phyloP scores from a whole-genome alignment of 2,888 invertebrate genomes.

The Aelia acuminata region DNA sequence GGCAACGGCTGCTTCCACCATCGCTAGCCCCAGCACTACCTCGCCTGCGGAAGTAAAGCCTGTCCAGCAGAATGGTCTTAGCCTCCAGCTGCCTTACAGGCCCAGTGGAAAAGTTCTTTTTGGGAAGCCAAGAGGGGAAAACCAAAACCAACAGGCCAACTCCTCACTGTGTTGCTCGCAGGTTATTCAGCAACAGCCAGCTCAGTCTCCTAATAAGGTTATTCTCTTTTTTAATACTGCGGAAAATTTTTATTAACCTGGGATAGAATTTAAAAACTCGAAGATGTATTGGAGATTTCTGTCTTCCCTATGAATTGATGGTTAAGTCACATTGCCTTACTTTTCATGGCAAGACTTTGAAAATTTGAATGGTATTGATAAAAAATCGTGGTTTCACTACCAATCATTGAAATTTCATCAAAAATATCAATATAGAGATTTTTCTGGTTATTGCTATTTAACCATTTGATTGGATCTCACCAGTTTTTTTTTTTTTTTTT shows the following conservation, averaged over 20 bases:
- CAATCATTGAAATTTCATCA: too few species aligned
- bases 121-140: constrained; percentile 24
- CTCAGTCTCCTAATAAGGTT: constrained; percentile 40
- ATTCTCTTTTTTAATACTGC: neutral
- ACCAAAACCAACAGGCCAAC: neutral
- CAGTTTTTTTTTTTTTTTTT: too few species aligned
- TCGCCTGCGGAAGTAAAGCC: constrained; percentile 45
- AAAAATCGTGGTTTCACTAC: too few species aligned
- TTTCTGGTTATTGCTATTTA: too few species aligned
- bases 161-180: neutral
- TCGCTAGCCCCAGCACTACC: neutral
- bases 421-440: too few species aligned
- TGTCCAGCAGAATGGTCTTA: constrained; percentile 38
- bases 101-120: neutral
- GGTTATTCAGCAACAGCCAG: constrained; percentile 22
- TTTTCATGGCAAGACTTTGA: too few species aligned
- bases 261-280: neutral
- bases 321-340: too few species aligned
- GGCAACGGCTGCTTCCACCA: neutral
- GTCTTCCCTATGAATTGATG: too few species aligned
- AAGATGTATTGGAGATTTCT: too few species aligned
- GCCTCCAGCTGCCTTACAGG: constrained; percentile 16
- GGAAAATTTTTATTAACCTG: neutral
- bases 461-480: too few species aligned
- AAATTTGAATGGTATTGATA: too few species aligned